phyloP scores from a whole-genome alignment of 2,113 vertebrate species.

The Nesogale talazaci region DNA sequence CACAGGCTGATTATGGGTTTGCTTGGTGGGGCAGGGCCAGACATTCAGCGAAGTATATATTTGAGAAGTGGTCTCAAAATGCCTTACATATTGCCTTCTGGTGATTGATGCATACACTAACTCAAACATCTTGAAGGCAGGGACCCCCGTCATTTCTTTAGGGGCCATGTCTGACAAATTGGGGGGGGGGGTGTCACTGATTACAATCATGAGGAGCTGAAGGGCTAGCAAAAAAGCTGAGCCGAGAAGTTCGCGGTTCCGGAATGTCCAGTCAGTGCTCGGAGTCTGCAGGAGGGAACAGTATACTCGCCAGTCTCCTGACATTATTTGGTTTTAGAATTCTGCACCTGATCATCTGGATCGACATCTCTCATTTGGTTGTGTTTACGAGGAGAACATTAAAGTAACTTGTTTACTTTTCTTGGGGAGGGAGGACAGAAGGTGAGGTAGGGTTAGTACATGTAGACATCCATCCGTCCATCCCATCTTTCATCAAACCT shows the following conservation, averaged over 20 bases:
- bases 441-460: not conserved
- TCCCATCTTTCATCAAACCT: not conserved
- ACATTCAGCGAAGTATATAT: conserved; percentile 40
- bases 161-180: conserved; percentile 22
- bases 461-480: not conserved
- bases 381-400: not conserved
- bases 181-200: conserved; percentile 35
- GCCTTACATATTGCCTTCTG: conserved; percentile 33
- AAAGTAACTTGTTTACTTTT: conserved; percentile 37
- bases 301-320: not conserved
- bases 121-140: not conserved
- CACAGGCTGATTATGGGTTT: conserved; percentile 48
- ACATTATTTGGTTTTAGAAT: conserved; percentile 35
- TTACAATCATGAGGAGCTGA: not conserved
- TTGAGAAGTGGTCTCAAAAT: conserved; percentile 54
- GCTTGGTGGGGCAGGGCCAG: conserved; percentile 32
- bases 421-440: not conserved
- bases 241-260: conserved; percentile 12
- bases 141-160: not conserved
- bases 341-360: conserved; percentile 6
- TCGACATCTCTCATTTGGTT: conserved; percentile 7
- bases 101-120: not conserved
- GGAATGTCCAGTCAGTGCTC: not conserved
- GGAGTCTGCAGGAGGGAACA: not conserved
- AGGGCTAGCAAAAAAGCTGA: not conserved